Evolutionary conservation across 2,888 invertebrate genomes (phyloP).

Genomic region (Eilema sororculum): DNA sequence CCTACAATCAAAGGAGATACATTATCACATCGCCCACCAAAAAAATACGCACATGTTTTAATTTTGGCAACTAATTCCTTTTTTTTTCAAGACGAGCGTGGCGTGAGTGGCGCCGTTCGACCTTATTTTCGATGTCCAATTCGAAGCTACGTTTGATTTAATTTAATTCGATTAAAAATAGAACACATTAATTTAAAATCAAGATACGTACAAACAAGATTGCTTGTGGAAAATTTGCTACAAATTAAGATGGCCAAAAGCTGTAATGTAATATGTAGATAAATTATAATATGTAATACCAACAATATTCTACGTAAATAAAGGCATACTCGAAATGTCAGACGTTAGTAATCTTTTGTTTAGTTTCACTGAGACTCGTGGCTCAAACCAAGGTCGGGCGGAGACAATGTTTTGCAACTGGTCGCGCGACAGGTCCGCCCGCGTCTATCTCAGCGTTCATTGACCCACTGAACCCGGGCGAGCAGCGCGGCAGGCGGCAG

Average conservation of each 20-base stretch:
- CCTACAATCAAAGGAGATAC: not conserved
- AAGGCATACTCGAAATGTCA: conserved; percentile 8
- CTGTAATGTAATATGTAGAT: too few species aligned
- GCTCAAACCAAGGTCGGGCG: conserved; percentile 67
- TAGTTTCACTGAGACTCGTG: conserved; percentile 47
- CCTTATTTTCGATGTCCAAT: too few species aligned
- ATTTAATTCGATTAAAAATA: not conserved
- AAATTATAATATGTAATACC: too few species aligned
- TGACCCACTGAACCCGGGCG: conserved; percentile 80
- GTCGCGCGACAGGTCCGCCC: conserved; percentile 73
- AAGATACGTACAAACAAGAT: not conserved
- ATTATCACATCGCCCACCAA: too few species aligned
- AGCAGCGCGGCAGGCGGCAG: conserved; percentile 13
- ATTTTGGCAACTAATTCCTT: too few species aligned
- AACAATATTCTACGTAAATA: not conserved
- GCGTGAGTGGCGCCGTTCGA: too few species aligned
- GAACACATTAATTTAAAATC: not conserved
- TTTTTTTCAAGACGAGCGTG: not conserved
- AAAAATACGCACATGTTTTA: too few species aligned
- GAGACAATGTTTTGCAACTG: conserved; percentile 73
- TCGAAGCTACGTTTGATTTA: not conserved
- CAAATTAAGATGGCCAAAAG: not conserved
- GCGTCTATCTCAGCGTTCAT: conserved; percentile 73
- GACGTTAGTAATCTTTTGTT: conserved; percentile 49
- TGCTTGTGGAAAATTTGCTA: too few species aligned